Conservation (phyloP, 2,888 invertebrate genomes). For the Volucella inanis region DNA sequence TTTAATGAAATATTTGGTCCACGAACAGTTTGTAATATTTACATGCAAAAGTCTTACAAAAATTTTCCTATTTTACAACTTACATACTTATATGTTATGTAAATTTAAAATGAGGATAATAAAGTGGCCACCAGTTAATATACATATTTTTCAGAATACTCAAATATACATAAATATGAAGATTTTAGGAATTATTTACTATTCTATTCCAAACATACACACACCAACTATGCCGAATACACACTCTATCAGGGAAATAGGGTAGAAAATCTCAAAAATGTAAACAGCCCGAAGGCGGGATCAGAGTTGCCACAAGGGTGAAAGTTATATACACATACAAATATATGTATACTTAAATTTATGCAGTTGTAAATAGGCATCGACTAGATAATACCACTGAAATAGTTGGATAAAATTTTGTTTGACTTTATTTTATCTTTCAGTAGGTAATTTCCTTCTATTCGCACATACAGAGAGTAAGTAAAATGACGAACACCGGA, state of each 20-base stretch:
- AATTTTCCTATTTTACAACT: too few relatives aligned
- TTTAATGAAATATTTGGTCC: too few relatives aligned
- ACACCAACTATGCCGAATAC: constrained; percentile 1
- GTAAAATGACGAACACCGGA: constrained; percentile 53
- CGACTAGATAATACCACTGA: constrained; percentile 47
- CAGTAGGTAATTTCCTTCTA: constrained; percentile 23
- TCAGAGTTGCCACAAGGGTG: constrained; percentile 72
- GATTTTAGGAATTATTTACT: too few relatives aligned
- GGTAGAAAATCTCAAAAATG: constrained; percentile 68
- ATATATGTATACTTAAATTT: too few relatives aligned
- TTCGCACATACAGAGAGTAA: constrained; percentile 7
- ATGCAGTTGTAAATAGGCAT: constrained; percentile 11
- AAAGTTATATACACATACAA: background rate
- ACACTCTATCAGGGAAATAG: constrained; percentile 42
- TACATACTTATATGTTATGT: too few relatives aligned
- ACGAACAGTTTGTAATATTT: too few relatives aligned
- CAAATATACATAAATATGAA: too few relatives aligned
- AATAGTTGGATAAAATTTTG: constrained; percentile 36
- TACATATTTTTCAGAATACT: too few relatives aligned
- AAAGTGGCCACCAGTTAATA: too few relatives aligned
- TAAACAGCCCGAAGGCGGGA: constrained; percentile 74
- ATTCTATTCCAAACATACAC: background rate
- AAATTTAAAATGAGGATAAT: too few relatives aligned
- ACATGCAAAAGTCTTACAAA: too few relatives aligned
- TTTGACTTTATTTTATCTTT: constrained; percentile 31